Percentiles rank a stretch among this genome's conserved stretches.
Conservation (phyloP, 2,797 vertebrate species). For the Oreortyx pictus region DNA sequence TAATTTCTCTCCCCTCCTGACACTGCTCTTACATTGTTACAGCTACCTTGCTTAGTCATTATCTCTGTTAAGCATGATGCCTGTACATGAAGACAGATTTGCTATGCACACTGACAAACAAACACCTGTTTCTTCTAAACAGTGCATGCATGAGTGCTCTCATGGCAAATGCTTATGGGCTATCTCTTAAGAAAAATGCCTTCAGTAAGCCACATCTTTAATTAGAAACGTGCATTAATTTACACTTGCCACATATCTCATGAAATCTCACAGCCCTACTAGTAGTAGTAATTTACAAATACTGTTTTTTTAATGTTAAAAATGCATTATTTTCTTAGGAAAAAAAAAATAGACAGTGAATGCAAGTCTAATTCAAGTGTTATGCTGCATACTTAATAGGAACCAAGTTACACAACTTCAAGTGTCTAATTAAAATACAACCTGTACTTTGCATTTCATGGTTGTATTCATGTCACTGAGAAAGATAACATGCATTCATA, state of each 20-base stretch:
- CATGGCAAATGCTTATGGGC: neutral
- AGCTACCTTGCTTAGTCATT: neutral
- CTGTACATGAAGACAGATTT: neutral
- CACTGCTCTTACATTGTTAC: neutral
- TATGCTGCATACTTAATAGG: neutral
- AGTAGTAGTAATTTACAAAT: neutral
- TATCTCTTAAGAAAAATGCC: neutral
- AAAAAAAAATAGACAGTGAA: neutral
- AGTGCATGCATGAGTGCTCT: neutral
- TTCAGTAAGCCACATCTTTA: neutral
- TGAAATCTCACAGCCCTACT: neutral
- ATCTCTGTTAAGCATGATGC: neutral
- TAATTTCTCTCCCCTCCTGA: neutral
- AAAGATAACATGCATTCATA: constrained; percentile 43
- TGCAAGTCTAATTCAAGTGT: neutral
- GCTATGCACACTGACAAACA: neutral
- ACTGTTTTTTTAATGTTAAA: neutral
- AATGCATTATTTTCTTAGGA: neutral
- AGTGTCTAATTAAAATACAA: neutral
- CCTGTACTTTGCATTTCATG: constrained; percentile 51
- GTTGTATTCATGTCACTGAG: constrained; percentile 1
- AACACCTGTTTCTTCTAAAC: neutral
- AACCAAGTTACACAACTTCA: neutral
- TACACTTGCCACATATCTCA: neutral
- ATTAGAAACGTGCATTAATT: neutral